Evolutionary conservation across 1,140 invertebrate species (phyloP).

Genomic region (Holcopasites calliopsidis): DNA sequence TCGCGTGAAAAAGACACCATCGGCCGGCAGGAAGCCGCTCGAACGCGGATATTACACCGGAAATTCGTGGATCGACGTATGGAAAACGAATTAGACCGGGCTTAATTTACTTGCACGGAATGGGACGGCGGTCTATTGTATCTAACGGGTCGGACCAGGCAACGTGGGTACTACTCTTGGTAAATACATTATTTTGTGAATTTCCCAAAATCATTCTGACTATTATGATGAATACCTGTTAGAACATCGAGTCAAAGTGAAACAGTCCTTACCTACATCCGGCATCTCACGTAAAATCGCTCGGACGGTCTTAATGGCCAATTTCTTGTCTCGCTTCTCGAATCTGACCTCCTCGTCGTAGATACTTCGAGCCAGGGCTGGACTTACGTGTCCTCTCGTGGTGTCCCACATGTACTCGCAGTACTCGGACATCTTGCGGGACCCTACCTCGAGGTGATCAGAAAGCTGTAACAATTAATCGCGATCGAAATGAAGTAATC

Average conservation of each 20-base stretch:
- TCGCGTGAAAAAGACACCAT: slow-evolving; percentile 25
- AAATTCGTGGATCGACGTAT: slow-evolving; percentile 31
- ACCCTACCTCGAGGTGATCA: neutral
- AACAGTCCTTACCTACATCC: slow-evolving; percentile 78
- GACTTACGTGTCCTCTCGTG: slow-evolving; percentile 60
- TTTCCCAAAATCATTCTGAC: neutral
- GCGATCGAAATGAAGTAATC: neutral
- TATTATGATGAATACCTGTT: too few relatives aligned
- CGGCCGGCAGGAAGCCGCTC: slow-evolving; percentile 41
- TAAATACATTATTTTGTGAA: neutral
- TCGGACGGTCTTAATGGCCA: slow-evolving; percentile 79
- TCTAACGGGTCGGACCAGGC: neutral
- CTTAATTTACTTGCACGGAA: slow-evolving; percentile 7
- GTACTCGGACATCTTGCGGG: slow-evolving; percentile 75
- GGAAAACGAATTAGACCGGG: slow-evolving; percentile 25
- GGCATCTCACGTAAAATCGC: slow-evolving; percentile 80
- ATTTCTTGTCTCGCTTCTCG: slow-evolving; percentile 73
- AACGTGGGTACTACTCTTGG: neutral
- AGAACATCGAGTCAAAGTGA: too few relatives aligned
- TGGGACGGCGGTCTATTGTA: neutral
- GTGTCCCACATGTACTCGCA: slow-evolving; percentile 78
- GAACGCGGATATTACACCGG: slow-evolving; percentile 45
- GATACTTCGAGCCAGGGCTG: slow-evolving; percentile 65
- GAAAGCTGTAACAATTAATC: slow-evolving; percentile 31
- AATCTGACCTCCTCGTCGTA: slow-evolving; percentile 71